Percentiles rank a stretch among this genome's conserved stretches.
Conservation (phyloP, 2,888 invertebrate genomes). For the Leuctra nigra region DNA sequence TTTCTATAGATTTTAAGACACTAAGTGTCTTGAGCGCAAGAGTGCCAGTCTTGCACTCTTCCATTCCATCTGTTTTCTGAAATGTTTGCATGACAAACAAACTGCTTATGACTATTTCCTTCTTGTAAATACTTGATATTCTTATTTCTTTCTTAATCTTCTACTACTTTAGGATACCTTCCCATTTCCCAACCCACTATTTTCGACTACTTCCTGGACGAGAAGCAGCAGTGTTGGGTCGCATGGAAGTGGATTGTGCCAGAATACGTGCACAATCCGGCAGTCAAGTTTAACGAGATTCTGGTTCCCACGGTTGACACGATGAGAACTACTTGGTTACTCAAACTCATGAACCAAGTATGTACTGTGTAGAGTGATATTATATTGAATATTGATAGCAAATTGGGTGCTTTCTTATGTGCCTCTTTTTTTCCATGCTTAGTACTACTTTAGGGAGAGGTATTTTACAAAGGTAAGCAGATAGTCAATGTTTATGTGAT, state of each 20-base stretch:
- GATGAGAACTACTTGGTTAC: constrained; percentile 67
- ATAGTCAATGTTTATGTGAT: background rate
- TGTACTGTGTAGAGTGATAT: constrained; percentile 31
- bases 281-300: constrained; percentile 69
- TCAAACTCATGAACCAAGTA: constrained; percentile 70
- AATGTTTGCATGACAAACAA: no score
- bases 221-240: constrained; percentile 61
- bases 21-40: no score
- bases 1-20: no score
- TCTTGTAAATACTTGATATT: no score
- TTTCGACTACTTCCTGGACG: constrained; percentile 76
- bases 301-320: constrained; percentile 89
- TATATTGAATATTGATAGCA: background rate
- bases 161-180: constrained; percentile 68
- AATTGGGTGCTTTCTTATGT: background rate
- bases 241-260: constrained; percentile 81
- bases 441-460: constrained; percentile 31
- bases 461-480: constrained; percentile 29
- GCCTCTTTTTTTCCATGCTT: constrained; percentile 3
- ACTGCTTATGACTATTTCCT: no score
- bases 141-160: no score
- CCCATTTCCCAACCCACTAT: constrained; percentile 64
- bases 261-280: constrained; percentile 63
- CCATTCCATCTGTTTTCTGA: no score
- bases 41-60: no score